These are phyloP conservation scores for Menidia beryllina DNA, from an alignment of 2,113 vertebrate genomes.

Conservation along the genomic window DNA sequence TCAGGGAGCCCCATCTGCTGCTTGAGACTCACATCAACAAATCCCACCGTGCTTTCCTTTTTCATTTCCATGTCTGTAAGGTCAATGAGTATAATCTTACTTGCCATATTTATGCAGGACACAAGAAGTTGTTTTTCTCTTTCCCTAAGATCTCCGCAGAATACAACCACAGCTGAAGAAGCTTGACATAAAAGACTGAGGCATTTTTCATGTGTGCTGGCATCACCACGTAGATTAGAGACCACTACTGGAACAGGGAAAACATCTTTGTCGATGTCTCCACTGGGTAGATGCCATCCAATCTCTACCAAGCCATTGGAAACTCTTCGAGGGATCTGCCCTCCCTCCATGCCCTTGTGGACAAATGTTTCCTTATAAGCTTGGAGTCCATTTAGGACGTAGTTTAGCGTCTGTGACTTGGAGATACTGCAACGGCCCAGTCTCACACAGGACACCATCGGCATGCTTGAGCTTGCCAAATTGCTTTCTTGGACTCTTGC, in stretches of 20 bases:
- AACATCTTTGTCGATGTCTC: constrained; percentile 39
- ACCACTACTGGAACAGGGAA: constrained; percentile 78
- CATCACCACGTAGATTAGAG: constrained; percentile 82
- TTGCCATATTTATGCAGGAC: constrained; percentile 64
- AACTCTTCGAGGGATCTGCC: constrained; percentile 73
- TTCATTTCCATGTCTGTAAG: constrained; percentile 40
- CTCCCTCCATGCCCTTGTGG: constrained; percentile 73
- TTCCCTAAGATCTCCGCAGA: constrained; percentile 76
- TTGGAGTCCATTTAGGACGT: constrained; percentile 62
- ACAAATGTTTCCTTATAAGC: constrained; percentile 75
- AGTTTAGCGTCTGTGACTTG: constrained; percentile 85
- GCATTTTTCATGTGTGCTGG: constrained; percentile 65
- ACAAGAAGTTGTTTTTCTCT: constrained; percentile 76
- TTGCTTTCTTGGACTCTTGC: constrained; percentile 40
- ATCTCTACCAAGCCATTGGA: constrained; percentile 85
- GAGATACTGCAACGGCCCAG: constrained; percentile 79
- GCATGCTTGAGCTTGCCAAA: constrained; percentile 76
- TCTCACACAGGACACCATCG: constrained; percentile 83
- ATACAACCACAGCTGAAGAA: constrained; percentile 82
- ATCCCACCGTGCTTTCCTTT: constrained; percentile 46
- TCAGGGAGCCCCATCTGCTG: constrained; percentile 54
- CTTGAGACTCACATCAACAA: constrained; percentile 39
- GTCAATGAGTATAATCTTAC: constrained; percentile 72
- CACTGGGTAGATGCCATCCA: constrained; percentile 81
- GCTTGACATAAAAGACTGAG: constrained; percentile 78